Evolutionary conservation across 2,113 vertebrate species (phyloP).

Genomic region (Lichenostomus cassidix): DNA sequence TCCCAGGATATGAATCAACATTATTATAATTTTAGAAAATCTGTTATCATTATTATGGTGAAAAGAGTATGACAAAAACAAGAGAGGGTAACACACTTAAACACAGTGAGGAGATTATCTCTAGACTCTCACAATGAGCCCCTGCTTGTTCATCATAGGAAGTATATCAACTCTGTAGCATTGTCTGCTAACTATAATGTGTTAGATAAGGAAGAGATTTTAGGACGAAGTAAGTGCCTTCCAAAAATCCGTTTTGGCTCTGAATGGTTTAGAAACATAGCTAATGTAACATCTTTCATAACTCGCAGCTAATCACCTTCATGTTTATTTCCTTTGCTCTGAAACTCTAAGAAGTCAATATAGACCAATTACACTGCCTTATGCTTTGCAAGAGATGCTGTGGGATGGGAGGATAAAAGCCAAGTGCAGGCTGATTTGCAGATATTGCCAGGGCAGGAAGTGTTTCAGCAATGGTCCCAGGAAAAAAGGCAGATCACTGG

Average conservation of each 20-base stretch:
- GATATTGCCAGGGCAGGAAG: neutral
- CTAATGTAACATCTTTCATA: neutral
- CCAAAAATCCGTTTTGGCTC: neutral
- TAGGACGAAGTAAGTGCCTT: neutral
- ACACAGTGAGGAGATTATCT: neutral
- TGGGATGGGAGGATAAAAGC: neutral
- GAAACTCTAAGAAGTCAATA: neutral
- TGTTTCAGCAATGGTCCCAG: neutral
- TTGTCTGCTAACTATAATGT: neutral
- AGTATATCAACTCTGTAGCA: neutral
- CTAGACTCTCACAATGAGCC: neutral
- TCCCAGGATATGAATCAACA: neutral
- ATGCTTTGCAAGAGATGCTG: neutral
- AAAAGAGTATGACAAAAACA: neutral
- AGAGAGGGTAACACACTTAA: neutral
- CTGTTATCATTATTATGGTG: neutral
- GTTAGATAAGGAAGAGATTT: neutral
- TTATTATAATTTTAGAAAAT: neutral
- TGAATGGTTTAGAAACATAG: neutral
- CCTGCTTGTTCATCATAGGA: neutral
- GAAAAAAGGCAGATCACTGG: neutral
- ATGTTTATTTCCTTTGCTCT: neutral
- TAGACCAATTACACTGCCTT: rapidly evolving
- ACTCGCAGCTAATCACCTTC: neutral
- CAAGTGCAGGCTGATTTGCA: neutral